Evolutionary conservation across 2,888 invertebrate genomes (phyloP).

Genomic region (Smittia sp.): DNA sequence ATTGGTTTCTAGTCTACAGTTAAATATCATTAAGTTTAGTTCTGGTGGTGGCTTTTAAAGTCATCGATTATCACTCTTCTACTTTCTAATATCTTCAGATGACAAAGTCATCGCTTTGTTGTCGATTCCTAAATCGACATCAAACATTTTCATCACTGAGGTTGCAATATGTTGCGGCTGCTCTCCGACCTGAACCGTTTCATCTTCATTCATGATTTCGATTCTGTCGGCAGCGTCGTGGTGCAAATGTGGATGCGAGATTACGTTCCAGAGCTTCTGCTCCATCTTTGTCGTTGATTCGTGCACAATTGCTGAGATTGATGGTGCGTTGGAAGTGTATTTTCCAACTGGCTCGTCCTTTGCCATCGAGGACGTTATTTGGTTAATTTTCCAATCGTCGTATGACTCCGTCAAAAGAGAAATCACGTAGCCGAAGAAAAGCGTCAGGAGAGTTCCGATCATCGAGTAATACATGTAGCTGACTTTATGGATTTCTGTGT

Average conservation of each 20-base stretch:
- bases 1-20: background rate
- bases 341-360: background rate
- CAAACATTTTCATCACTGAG: slow-evolving; percentile 5
- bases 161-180: no score
- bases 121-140: slow-evolving; percentile 1
- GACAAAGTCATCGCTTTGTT: background rate
- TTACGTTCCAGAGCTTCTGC: slow-evolving; percentile 32
- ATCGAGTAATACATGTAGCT: slow-evolving; percentile 90
- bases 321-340: slow-evolving; percentile 5
- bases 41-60: no score
- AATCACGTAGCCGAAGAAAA: slow-evolving; percentile 68
- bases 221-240: slow-evolving; percentile 34
- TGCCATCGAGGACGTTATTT: no score
- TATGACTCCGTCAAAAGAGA: slow-evolving; percentile 60
- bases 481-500: slow-evolving; percentile 63
- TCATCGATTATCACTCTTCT: background rate
- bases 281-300: slow-evolving; percentile 35
- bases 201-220: slow-evolving; percentile 28
- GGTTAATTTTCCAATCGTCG: background rate
- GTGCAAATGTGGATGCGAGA: slow-evolving; percentile 34
- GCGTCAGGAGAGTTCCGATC: slow-evolving; percentile 71
- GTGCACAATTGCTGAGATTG: background rate
- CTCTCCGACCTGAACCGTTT: no score
- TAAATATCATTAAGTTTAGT: background rate
- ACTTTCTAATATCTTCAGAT: background rate